Evolutionary conservation across 2,113 vertebrate species (phyloP).

Genomic region (Equus quagga): DNA sequence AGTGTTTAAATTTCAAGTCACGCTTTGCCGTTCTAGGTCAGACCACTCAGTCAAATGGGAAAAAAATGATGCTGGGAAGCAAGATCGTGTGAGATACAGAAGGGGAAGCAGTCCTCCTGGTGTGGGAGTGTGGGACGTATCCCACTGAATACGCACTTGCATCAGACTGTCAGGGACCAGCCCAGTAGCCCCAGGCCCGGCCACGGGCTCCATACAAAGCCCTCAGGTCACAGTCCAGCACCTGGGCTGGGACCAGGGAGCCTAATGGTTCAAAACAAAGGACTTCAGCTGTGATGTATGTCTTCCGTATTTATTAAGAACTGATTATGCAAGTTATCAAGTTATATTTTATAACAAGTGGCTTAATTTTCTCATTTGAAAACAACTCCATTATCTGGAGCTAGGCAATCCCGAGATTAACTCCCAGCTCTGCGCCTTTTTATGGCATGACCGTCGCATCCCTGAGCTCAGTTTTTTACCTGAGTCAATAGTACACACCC

Average conservation of each 20-base stretch:
- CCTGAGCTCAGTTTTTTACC: neutral
- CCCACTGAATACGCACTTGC: neutral
- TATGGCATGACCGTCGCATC: neutral
- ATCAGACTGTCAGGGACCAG: accelerated
- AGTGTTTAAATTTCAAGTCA: constrained; percentile 71
- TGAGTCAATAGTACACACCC: neutral
- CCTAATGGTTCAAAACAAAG: neutral
- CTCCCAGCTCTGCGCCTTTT: neutral
- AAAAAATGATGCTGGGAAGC: constrained; percentile 10
- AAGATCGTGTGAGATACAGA: neutral
- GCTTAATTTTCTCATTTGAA: neutral
- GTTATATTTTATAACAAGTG: constrained; percentile 26
- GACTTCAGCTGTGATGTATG: neutral
- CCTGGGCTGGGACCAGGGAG: accelerated
- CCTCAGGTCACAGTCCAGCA: neutral
- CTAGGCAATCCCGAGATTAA: neutral
- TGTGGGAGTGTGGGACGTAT: neutral
- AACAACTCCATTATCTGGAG: neutral
- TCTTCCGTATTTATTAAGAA: constrained; percentile 26
- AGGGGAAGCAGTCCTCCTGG: neutral
- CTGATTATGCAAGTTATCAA: neutral
- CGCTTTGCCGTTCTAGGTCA: constrained; percentile 61
- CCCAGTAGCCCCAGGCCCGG: too few species aligned
- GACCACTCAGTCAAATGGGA: constrained; percentile 21
- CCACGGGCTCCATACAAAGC: neutral